These are phyloP conservation scores for Sitta carolinensis DNA, from an alignment of 2,797 vertebrate genomes.

Conservation along the genomic window DNA sequence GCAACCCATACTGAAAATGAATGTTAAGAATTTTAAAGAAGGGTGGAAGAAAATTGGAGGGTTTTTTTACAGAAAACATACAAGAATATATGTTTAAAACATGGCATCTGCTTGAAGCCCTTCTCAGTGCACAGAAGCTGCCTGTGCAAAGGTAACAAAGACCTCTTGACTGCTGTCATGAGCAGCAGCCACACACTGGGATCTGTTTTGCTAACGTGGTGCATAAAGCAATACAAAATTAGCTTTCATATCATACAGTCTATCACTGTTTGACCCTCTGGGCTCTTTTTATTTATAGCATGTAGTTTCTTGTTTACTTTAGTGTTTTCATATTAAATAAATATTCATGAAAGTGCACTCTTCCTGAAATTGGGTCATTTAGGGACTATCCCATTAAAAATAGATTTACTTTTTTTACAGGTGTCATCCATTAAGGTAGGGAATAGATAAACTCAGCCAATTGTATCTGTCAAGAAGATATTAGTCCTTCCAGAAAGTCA, in stretches of 20 bases:
- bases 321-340: constrained; percentile 74
- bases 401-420: constrained; percentile 74
- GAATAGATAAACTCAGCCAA: constrained; percentile 49
- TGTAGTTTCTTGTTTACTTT: constrained; percentile 62
- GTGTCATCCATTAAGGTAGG: constrained; percentile 56
- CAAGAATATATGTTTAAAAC: background rate
- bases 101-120: background rate
- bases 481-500: constrained; percentile 43
- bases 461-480: constrained; percentile 54
- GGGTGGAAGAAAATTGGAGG: background rate
- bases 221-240: constrained; percentile 57
- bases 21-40: background rate
- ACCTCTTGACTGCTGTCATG: background rate
- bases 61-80: background rate
- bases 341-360: constrained; percentile 80
- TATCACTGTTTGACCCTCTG: constrained; percentile 63
- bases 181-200: background rate
- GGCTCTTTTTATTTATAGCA: constrained; percentile 67
- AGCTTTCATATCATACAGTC: constrained; percentile 67
- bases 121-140: background rate
- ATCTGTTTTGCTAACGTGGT: constrained; percentile 18
- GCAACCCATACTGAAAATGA: background rate
- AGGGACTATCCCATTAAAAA: constrained; percentile 79
- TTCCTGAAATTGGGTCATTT: constrained; percentile 79
- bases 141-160: constrained; percentile 5